phyloP scores from a whole-genome alignment of 2,113 vertebrate genomes.

The Oryzias woworae region DNA sequence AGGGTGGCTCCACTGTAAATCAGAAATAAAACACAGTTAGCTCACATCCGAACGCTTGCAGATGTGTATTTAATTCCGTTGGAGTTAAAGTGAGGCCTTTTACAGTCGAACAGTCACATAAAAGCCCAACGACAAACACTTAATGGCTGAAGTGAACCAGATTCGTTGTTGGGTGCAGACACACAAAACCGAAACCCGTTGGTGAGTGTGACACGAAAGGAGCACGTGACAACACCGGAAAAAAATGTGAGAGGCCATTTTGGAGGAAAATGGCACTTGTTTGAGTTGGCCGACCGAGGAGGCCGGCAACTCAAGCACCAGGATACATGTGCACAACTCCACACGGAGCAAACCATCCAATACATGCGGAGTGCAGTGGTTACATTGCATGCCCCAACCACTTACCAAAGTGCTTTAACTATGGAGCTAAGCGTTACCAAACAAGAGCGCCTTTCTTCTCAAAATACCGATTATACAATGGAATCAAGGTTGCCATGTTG shows the following conservation, averaged over 20 bases:
- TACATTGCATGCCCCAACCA: conserved; percentile 88
- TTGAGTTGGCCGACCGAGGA: conserved; percentile 89
- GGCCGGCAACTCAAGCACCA: conserved; percentile 93
- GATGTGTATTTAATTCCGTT: conserved; percentile 46
- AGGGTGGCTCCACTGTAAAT: conserved; percentile 95
- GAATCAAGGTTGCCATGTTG: conserved; percentile 68
- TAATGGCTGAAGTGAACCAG: conserved; percentile 77
- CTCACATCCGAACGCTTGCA: conserved; percentile 30
- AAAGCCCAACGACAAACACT: conserved; percentile 92
- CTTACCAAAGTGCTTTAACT: conserved; percentile 71
- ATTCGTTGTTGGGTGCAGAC: conserved; percentile 88
- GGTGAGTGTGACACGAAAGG: conserved; percentile 62
- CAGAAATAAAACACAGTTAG: conserved; percentile 64
- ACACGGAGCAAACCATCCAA: conserved; percentile 88
- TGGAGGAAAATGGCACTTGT: conserved; percentile 89
- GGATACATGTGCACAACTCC: conserved; percentile 85
- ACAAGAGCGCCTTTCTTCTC: conserved; percentile 64
- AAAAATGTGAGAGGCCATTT: conserved; percentile 86
- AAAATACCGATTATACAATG: conserved; percentile 81
- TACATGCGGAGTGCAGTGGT: conserved; percentile 93
- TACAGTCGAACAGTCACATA: conserved; percentile 82
- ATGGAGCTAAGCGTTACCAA: conserved; percentile 46
- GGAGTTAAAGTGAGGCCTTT: conserved; percentile 64
- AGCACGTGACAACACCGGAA: conserved; percentile 75
- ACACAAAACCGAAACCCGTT: conserved; percentile 78